Base-by-base conservation (phyloP, 2,797 vertebrate genomes). In the Notolabrus celidotus region DNA sequence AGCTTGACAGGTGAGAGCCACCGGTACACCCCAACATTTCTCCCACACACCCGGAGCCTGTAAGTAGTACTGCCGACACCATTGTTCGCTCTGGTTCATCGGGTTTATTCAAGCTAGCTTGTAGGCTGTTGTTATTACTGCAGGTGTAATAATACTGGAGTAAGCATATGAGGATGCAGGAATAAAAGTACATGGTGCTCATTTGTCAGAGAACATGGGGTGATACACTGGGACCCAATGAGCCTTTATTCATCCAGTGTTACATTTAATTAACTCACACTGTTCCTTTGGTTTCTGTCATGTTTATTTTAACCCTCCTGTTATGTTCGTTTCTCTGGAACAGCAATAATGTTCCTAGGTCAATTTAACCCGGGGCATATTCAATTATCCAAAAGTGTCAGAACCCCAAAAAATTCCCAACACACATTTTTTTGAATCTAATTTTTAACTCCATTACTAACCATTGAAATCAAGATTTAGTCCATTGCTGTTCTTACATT, bases 1-100 rank as follows among this genome's bases (percentile, higher is more conserved):
- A 97, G 95, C 79, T 91, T 97, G 88, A 96, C 96, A 60, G 97
- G 96, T 97, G 89, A 92, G 93, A 38, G 3, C 42, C 4, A 19
- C 46, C 55, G 54, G 58, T 55, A 16, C 62, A 22, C 15, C 27
- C 22, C 4, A 33, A 17, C 36, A 43, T 39, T 22, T 17, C 36
- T 20, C 56, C 1, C 11, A 19, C 10, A 59, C 23, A 52, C n/a
- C 9, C 3, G 42, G 3, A 29, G 42, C 41, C 23, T 1, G 23
- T 4, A 17, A 27, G 20, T 22, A 27, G 16, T 29, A 27, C 27
- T 46, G 66, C 70, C 80, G 69, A 79, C 65, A 63, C 62, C 68
- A 29, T 57, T 43, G 77, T 78, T 74, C 59, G 66, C 60, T 67
- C 62, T 49, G 77, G 81, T 85, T 85, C 80, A 83, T 0, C 20